Percentiles rank a stretch among this genome's conserved stretches.
Conservation (phyloP, 2,797 vertebrate species). For the Semotilus atromaculatus region DNA sequence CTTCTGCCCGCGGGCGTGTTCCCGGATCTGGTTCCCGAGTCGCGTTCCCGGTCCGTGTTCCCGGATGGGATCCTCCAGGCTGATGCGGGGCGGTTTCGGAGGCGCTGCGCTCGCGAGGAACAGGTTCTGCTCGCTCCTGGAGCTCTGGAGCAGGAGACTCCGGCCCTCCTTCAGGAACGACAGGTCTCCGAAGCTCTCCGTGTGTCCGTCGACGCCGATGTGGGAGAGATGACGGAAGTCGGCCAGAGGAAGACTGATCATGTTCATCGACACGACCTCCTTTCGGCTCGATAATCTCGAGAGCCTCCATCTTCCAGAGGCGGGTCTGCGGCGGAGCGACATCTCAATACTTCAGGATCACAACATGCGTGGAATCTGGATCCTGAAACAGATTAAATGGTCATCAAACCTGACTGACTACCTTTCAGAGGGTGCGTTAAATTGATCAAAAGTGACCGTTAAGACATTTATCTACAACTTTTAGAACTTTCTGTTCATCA, state of each 20-base stretch:
- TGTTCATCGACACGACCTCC: slow-evolving; percentile 78
- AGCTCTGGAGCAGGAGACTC: slow-evolving; percentile 78
- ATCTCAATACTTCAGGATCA: slow-evolving; percentile 62
- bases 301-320: slow-evolving; percentile 70
- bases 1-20: slow-evolving; percentile 71
- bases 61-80: slow-evolving; percentile 70
- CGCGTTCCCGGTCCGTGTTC: slow-evolving; percentile 65
- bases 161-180: slow-evolving; percentile 84
- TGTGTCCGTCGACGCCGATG: slow-evolving; percentile 71
- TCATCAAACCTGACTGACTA: background rate
- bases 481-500: background rate
- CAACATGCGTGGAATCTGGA: background rate
- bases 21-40: slow-evolving; percentile 57
- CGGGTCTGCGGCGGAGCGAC: slow-evolving; percentile 70
- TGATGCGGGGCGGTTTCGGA: slow-evolving; percentile 92
- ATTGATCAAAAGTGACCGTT: background rate
- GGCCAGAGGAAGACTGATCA: slow-evolving; percentile 85
- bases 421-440: background rate
- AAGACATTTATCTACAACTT: background rate
- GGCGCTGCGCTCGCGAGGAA: slow-evolving; percentile 83
- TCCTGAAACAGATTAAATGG: slow-evolving; percentile 29
- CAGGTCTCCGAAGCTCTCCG: slow-evolving; percentile 85
- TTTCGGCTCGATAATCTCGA: slow-evolving; percentile 70
- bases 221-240: slow-evolving; percentile 83
- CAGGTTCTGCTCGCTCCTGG: slow-evolving; percentile 86